phyloP scores from a whole-genome alignment of 2,113 vertebrate species.

The Sula dactylatra region DNA sequence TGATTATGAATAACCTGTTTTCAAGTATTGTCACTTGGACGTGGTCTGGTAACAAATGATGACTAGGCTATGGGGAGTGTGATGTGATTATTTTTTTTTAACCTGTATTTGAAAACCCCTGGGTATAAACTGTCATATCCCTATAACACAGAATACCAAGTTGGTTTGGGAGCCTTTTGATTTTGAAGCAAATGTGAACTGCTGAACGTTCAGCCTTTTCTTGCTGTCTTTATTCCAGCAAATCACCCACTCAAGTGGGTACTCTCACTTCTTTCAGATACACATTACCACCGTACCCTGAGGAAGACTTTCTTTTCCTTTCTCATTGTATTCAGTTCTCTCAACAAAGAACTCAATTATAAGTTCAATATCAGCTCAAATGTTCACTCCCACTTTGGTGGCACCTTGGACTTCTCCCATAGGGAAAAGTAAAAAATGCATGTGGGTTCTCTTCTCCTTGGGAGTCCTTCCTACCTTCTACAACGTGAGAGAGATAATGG shows the following conservation, averaged over 20 bases:
- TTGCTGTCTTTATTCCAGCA: not conserved
- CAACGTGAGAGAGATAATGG: not conserved
- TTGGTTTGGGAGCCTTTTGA: not conserved
- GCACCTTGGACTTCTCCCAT: not conserved
- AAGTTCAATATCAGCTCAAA: not conserved
- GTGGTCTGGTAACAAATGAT: constrained; percentile 3
- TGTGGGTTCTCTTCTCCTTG: not conserved
- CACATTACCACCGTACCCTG: not conserved
- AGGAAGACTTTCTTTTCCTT: constrained; percentile 14
- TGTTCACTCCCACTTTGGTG: not conserved
- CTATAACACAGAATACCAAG: not conserved
- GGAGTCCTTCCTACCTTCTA: not conserved
- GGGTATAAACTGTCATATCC: not conserved
- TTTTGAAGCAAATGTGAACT: not conserved
- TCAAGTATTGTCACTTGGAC: not conserved
- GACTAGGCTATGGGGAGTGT: not conserved
- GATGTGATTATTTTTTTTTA: not conserved
- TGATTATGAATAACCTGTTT: constrained; percentile 40
- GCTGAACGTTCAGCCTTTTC: not conserved
- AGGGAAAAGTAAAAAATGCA: not conserved
- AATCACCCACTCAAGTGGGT: not conserved
- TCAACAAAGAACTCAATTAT: constrained; percentile 3
- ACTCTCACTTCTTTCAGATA: not conserved
- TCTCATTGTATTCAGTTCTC: constrained; percentile 5
- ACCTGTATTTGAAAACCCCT: not conserved